A percentile compares a stretch with the other conserved stretches of the same genome.
phyloP scores from a whole-genome alignment of 2,888 invertebrate species.

The Sinohyriopsis cumingii region DNA sequence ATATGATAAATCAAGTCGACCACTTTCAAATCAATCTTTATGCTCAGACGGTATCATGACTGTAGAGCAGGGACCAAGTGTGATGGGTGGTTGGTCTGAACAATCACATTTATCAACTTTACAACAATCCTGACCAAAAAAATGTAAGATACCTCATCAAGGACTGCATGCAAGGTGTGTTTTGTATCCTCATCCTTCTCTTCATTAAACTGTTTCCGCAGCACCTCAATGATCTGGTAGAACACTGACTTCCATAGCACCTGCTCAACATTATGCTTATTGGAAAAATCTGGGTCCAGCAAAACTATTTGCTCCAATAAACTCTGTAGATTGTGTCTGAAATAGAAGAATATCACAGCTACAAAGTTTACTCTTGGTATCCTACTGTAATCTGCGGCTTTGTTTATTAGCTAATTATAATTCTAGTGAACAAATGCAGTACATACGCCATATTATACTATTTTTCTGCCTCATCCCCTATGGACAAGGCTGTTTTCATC shows the following conservation, averaged over 20 bases:
- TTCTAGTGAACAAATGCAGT: no score
- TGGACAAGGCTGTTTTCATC: no score
- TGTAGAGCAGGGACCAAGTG: no score
- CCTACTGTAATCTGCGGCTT: no score
- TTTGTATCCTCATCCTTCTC: slow-evolving; percentile 80
- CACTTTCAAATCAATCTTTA: no score
- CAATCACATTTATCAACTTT: neutral
- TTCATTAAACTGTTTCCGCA: slow-evolving; percentile 81
- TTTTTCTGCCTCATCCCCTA: no score
- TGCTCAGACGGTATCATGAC: no score
- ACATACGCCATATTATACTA: no score
- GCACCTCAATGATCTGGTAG: slow-evolving; percentile 86
- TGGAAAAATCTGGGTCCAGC: slow-evolving; percentile 88
- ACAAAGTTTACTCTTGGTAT: no score
- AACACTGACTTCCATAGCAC: slow-evolving; percentile 93
- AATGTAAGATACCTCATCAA: slow-evolving; percentile 78
- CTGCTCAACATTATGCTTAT: slow-evolving; percentile 89
- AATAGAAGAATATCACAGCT: slow-evolving; percentile 7
- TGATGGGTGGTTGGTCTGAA: no score
- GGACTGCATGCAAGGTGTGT: slow-evolving; percentile 79
- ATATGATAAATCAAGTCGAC: no score
- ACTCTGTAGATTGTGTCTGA: slow-evolving; percentile 66
- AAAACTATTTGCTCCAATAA: slow-evolving; percentile 71
- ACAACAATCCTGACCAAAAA: neutral
- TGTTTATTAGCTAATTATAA: no score